Evolutionary conservation across 2,888 invertebrate genomes (phyloP), one percentile per base, ranked within the genome.

Genomic region (Automeris io): DNA sequence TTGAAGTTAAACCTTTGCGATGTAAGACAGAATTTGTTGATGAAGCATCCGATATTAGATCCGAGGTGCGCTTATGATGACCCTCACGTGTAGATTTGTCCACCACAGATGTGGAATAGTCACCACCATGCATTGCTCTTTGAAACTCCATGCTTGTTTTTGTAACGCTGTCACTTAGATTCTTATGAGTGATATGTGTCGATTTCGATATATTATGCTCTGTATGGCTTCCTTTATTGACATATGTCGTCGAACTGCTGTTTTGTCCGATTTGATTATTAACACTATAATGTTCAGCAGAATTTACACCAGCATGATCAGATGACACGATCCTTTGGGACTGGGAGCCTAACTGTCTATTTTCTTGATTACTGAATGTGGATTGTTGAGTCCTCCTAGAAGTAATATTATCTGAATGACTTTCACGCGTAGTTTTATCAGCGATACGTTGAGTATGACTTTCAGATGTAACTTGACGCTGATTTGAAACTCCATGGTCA

Each of bases 11-110:
- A 11, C 91, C 91, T 61, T 93, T 94, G 26, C 95, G 90, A 67
- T 95, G 93, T 22, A 95, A 87, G 31, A 95, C 92, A 26, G 94
- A 88, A 60, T 95, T 95, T 35, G 88, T 89, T 2, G 93, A 89
- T 51, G 94, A 91, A n/a, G 91, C 89, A 38, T 92, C 90, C 0
- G 93, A 91, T 1, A 92, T 90, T 44, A 95, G 89, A 33, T 93
- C 89, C 45, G 91, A 94, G 58, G 92, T 91, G 29, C 93, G 89
- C 59, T 94, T 95, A 62, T 93, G 92, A 47, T 90, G 89, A 5
- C 85, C 85, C 40, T 69, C 54, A 31, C 80, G 73, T 31, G 70
- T 54, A n/a, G 76, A 53, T 45, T 62, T 66, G 23, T 81, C 76
- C 6, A 60, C 47, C 9, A 54, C 45, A 16, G 57, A 42, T 7